Base-by-base conservation (phyloP, 2,113 vertebrate genomes). In the Peromyscus leucopus region DNA sequence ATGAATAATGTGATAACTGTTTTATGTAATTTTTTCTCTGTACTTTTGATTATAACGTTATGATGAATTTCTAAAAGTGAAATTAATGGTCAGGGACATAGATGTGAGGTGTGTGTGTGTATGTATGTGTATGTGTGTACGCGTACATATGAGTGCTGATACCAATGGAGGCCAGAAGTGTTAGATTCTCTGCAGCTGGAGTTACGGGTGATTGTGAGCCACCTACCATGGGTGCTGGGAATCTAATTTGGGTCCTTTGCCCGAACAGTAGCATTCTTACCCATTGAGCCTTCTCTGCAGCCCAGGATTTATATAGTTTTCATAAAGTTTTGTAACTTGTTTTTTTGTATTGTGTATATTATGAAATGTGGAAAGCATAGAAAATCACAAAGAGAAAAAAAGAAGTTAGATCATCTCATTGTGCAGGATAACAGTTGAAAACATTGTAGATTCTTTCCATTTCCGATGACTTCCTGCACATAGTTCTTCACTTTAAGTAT, bases 401-500 rank as follows among this genome's bases (percentile, higher is more conserved):
- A 69, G 26, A 63, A 63, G 36, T 63, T 88, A 84, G 2, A 75
- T 74, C 24, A 55, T 79, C 24, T 72, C 89, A 89, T 31, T 19
- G 7, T 2, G 31, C 26, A 78, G 46, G 24, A n/a, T 61, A 65
- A 72, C 10, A 21, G 26, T 67, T 85, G 39, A 46, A 80, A 28
- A 48, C 42, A 72, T n/a, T 90, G 78, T 63, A 36, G 48, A 92
- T 96, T 95, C 63, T 92, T 96, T 93, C 46, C 69, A 39, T 84
- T 89, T 61, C 21, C 67, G 31, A 71, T 86, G 72, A 89, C 63
- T 85, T 46, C 57, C 36, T 48, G 15, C 5, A 57, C 19, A 3
- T 59, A 7, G 51, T 93, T 91, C 55, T 85, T 93, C 24, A 24
- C 24, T 67, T 51, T 3, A 80, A n/a, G 31, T 80, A 69, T 55